Conservation (phyloP, 2,888 invertebrate genomes). For the Xestia rhomboidea region DNA sequence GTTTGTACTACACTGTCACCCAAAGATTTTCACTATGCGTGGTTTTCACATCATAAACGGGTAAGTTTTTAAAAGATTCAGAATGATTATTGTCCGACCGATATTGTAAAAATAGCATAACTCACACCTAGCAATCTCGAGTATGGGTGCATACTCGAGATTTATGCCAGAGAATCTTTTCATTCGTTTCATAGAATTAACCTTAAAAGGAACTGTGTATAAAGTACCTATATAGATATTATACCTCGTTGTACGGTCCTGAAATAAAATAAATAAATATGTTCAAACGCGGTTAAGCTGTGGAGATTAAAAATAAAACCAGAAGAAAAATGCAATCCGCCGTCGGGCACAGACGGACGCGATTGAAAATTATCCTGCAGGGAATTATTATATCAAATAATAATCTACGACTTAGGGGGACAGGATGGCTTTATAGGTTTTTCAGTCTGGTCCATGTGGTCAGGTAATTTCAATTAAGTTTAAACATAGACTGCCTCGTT, state of each 20-base stretch:
- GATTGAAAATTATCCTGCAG: slow-evolving; percentile 76
- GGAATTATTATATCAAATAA: slow-evolving; percentile 67
- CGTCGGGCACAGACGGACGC: slow-evolving; percentile 79
- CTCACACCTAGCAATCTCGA: too few relatives aligned
- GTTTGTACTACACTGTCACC: too few relatives aligned
- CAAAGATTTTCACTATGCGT: neutral
- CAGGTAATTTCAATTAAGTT: neutral
- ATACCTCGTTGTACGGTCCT: slow-evolving; percentile 20
- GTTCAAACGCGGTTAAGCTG: slow-evolving; percentile 67
- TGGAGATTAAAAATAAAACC: slow-evolving; percentile 80
- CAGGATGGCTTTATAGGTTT: slow-evolving; percentile 3
- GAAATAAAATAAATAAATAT: slow-evolving; percentile 58
- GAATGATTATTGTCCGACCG: neutral
- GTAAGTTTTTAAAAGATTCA: neutral
- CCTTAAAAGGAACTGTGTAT: neutral
- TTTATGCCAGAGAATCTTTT: neutral
- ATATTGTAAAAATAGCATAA: neutral
- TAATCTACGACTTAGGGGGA: slow-evolving; percentile 34
- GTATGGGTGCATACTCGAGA: neutral
- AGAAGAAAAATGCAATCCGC: slow-evolving; percentile 79
- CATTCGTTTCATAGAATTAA: neutral
- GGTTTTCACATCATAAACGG: neutral
- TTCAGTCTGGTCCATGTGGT: neutral
- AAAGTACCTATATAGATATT: too few relatives aligned
- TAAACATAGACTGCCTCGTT: too few relatives aligned